Percentiles rank a stretch among this genome's conserved stretches.
Evolutionary conservation across 2,797 vertebrate species (phyloP).

Genomic region (Crax fasciolata): DNA sequence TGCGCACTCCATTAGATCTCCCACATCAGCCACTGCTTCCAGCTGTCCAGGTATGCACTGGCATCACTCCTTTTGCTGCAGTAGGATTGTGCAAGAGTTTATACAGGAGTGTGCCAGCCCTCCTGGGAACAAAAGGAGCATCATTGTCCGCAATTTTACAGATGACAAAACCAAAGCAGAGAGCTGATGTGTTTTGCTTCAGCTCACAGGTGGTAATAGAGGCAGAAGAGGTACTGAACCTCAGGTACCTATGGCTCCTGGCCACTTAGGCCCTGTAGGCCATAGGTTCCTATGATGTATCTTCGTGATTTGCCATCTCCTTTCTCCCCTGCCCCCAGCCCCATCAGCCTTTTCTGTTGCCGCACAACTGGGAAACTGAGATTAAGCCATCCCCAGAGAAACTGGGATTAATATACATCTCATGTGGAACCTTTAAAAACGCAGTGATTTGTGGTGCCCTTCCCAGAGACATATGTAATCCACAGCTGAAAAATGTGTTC

Average conservation of each 20-base stretch:
- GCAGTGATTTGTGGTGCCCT: conserved; percentile 56
- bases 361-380: conserved; percentile 63
- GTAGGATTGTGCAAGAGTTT: background rate
- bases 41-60: background rate
- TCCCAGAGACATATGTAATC: conserved; percentile 62
- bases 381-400: conserved; percentile 63
- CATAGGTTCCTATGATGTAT: conserved; percentile 52
- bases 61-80: background rate
- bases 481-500: conserved; percentile 53
- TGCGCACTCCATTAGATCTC: background rate
- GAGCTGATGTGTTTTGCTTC: conserved; percentile 11
- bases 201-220: conserved; percentile 20
- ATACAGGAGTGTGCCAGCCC: background rate
- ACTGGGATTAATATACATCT: conserved; percentile 68
- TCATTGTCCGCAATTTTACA: background rate
- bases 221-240: conserved; percentile 48
- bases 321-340: conserved; percentile 14
- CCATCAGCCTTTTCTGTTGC: conserved; percentile 47
- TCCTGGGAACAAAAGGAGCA: background rate
- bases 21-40: background rate
- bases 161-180: background rate
- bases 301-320: conserved; percentile 50
- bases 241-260: background rate
- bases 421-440: conserved; percentile 66
- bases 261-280: background rate